Base-by-base conservation (phyloP, 2,113 vertebrate species). In the Gadus macrocephalus region DNA sequence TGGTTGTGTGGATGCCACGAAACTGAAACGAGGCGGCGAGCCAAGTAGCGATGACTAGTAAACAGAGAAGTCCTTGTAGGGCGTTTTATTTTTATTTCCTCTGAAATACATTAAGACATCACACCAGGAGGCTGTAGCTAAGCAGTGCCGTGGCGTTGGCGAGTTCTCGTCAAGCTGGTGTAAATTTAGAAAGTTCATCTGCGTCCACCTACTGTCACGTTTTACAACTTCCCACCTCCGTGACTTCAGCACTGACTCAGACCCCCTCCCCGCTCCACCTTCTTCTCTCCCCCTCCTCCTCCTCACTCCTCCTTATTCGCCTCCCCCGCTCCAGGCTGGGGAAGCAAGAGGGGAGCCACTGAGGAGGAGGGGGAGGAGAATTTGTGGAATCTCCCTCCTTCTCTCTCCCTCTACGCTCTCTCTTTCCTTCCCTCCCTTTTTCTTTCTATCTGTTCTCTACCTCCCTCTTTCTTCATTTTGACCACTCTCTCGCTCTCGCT, bases 161-260 rank as follows among this genome's bases (percentile, higher is more conserved):
- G 42, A 49, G 42, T 49, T 61, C 22, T 61, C n/a, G 59, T 11
- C 16, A 61, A 61, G 42, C 42, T 14, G 42, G n/a, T 61, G 22
- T 61, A 61, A 20, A 61, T 20, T 61, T 61, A 61, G 59, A 61
- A 61, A 19, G 59, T 61, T 62, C 42, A 49, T 49, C 42, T 49
- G 42, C 42, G 42, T 49, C 42, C 42, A 49, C 42, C 42, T 49
- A 49, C 42, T 15, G 11, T 62, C 61, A 27, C 61, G 15, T 35
- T 25, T 6, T 17, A 20, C 25, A 25, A 15, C 4, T 25, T 25
- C 25, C 38, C 35, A 9, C 19, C 14, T 20, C 31, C 20, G 22
- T 61, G 22, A 61, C 59, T 61, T 4, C 19, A 20, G 19, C n/a
- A 8, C 60, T 61, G 9, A 15, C 8, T 19, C 0, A 1, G 8